Conservation (phyloP, 2,113 vertebrate species). For the Rhinolophus ferrumequinum region DNA sequence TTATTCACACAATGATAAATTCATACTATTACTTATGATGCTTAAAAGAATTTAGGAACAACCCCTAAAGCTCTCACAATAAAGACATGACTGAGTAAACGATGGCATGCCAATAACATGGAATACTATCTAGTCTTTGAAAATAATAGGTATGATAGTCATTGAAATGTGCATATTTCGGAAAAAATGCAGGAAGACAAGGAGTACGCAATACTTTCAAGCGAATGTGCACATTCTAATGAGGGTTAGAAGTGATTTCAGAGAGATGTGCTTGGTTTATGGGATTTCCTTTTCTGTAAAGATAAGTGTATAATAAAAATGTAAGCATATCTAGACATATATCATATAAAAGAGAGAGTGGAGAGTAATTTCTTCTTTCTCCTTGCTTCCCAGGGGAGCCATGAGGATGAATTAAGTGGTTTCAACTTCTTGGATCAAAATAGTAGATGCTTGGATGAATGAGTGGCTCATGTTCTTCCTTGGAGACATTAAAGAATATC, state of each 20-base stretch:
- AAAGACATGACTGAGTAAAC: not conserved
- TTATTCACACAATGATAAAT: not conserved
- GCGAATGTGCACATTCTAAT: not conserved
- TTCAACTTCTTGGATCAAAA: constrained; percentile 64
- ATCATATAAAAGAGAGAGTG: not conserved
- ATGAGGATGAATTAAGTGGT: constrained; percentile 61
- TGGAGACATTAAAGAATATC: constrained; percentile 53
- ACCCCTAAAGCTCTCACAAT: not conserved
- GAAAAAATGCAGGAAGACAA: not conserved
- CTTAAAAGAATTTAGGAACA: constrained; percentile 44
- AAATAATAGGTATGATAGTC: not conserved
- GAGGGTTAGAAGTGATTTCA: not conserved
- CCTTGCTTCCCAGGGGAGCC: constrained; percentile 21
- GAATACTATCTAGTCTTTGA: not conserved
- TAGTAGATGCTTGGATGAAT: constrained; percentile 15
- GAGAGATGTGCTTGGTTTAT: not conserved
- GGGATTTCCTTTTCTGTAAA: constrained; percentile 1
- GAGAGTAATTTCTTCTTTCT: constrained; percentile 23
- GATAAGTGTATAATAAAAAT: constrained; percentile 6
- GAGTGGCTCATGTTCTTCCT: not conserved
- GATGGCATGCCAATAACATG: not conserved
- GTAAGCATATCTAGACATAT: not conserved
- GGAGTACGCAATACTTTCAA: not conserved
- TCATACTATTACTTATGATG: not conserved
- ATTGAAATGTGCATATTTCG: not conserved